Base-by-base conservation (phyloP, 2,888 invertebrate species). In the Xylocampa areola region DNA sequence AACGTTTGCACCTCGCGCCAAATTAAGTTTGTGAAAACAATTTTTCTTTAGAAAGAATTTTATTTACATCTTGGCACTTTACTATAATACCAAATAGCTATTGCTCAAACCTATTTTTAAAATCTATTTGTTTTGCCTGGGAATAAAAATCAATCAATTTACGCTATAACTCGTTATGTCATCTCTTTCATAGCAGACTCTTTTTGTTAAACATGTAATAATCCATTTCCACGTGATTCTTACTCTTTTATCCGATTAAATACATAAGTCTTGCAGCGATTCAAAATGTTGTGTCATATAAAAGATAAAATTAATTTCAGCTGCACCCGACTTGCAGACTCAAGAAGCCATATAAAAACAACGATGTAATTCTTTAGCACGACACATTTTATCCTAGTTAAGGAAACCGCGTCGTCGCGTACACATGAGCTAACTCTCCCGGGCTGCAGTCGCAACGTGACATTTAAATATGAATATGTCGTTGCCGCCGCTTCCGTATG, bases 391-490 rank as follows among this genome's bases (percentile, higher is more conserved):
- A 77, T 77, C 71, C 61, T 70, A 65, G 73, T 67, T 76, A 73
- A 59, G 57, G 54, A 29, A 67, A 64, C 70, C 66, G 57, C 67
- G 64, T 70, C 67, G 65, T 73, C 66, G 68, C 57, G 64, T 70
- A 78, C 86, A 85, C 88, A 83, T 83, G 88, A 88, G 85, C 80
- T 84, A 83, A 77, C 81, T 72, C 79, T 66, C 54, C 64, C 72
- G 71, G 69, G 76, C 75, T 81, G 81, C 81, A 84, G 77, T 82
- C 79, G 81, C 86, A 84, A 77, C 79, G 80, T 84, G 85, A 86
- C 86, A 93, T 93, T 92, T 91, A 88, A 92, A 93, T 92, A 91
- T 92, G 92, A 93, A 92, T 91, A 85, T 88, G 88, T 88, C 89
- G 86, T 80, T 80, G 79, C 67, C 74, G 73, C 74, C 61, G 76